phyloP scores from a whole-genome alignment of 2,797 vertebrate species.

The Enteromius afrohamiltoni region DNA sequence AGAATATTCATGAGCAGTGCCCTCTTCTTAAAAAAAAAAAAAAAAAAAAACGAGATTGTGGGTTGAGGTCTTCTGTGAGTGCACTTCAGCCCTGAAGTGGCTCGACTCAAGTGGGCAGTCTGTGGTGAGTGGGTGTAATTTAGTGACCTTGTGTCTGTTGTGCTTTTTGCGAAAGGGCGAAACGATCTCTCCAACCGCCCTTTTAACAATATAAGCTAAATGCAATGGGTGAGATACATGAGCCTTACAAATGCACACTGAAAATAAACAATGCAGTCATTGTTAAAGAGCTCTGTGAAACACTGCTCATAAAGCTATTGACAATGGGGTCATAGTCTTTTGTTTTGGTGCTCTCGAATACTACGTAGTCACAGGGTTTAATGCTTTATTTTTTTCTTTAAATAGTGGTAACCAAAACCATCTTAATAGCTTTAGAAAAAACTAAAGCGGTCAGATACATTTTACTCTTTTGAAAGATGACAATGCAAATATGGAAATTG shows the following conservation, averaged over 20 bases:
- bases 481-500: neutral
- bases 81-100: conserved; percentile 61
- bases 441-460: neutral
- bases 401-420: conserved; percentile 7
- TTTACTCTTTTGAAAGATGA: conserved; percentile 9
- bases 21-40: conserved; percentile 43
- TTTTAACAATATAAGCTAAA: conserved; percentile 46
- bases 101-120: conserved; percentile 57
- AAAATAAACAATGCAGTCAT: conserved; percentile 38
- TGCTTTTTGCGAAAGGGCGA: conserved; percentile 52
- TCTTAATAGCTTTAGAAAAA: neutral
- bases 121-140: conserved; percentile 57
- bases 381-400: conserved; percentile 2
- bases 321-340: conserved; percentile 24
- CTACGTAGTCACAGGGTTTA: conserved; percentile 9
- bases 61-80: conserved; percentile 53
- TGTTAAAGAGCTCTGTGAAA: conserved; percentile 25
- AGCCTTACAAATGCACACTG: conserved; percentile 6
- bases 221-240: conserved; percentile 37
- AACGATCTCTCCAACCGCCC: conserved; percentile 44
- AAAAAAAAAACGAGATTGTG: conserved; percentile 48
- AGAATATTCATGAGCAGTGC: conserved; percentile 55
- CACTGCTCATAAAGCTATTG: conserved; percentile 33
- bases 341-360: conserved; percentile 10
- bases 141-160: conserved; percentile 55